A percentile compares a stretch with the other conserved stretches of the same genome.
phyloP scores from a whole-genome alignment of 2,797 vertebrate species.

The Cyclopterus lumpus region DNA sequence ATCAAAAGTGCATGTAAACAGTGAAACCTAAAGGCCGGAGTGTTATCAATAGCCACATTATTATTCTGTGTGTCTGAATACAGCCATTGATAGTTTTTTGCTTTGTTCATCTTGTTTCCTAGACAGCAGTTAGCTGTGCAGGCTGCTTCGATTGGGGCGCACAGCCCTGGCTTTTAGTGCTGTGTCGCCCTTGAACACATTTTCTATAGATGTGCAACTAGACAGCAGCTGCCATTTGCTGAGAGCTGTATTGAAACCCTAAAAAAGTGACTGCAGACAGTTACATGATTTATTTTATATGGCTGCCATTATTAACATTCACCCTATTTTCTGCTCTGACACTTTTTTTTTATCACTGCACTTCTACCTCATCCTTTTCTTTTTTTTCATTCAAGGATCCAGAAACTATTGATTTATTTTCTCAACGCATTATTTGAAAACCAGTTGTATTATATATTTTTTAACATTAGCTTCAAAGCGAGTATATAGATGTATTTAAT shows the following conservation, averaged over 20 bases:
- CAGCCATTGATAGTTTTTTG: slow-evolving; percentile 63
- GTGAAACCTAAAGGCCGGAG: slow-evolving; percentile 66
- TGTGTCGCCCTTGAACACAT: not conserved
- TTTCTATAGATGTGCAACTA: slow-evolving; percentile 5
- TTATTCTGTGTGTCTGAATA: slow-evolving; percentile 47
- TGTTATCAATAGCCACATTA: slow-evolving; percentile 63
- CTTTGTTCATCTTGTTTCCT: slow-evolving; percentile 71
- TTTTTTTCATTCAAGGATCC: slow-evolving; percentile 15
- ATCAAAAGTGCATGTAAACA: slow-evolving; percentile 64
- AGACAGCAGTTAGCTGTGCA: slow-evolving; percentile 38
- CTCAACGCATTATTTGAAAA: slow-evolving; percentile 18
- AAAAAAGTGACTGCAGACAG: slow-evolving; percentile 6
- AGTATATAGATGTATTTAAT: slow-evolving; percentile 3
- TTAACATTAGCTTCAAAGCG: not conserved
- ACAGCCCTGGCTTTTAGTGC: not conserved
- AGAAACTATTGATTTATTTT: slow-evolving; percentile 46
- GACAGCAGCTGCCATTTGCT: not conserved
- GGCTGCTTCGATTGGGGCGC: slow-evolving; percentile 21
- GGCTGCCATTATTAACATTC: not conserved
- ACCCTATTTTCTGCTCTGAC: not conserved
- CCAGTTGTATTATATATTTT: not conserved
- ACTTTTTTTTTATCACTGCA: not conserved
- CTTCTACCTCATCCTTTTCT: slow-evolving; percentile 14
- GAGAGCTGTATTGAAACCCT: slow-evolving; percentile 19
- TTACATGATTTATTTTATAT: slow-evolving; percentile 9